Conservation (phyloP, 2,113 vertebrate species). For the Larimichthys polyactis region DNA sequence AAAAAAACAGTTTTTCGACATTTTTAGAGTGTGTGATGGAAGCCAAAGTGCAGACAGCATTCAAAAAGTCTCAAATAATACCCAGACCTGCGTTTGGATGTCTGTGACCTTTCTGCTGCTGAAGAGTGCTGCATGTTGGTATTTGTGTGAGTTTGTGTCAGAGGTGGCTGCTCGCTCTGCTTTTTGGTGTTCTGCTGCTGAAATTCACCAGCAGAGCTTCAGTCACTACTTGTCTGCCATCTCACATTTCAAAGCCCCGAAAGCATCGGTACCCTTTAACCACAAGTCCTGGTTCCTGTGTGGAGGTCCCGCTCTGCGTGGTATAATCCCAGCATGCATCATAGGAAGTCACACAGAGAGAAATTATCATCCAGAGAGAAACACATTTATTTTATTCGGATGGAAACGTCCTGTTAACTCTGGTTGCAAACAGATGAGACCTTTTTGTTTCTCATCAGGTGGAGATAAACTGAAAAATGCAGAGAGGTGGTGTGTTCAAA, state of each 20-base stretch:
- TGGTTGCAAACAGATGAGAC: slow-evolving; percentile 16
- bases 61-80: slow-evolving; percentile 1
- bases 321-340: slow-evolving; percentile 13
- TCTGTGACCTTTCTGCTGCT: slow-evolving; percentile 32
- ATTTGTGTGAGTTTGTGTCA: slow-evolving; percentile 37
- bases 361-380: neutral
- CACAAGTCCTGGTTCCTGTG: neutral
- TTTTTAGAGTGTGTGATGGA: neutral
- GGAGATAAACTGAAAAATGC: slow-evolving; percentile 34
- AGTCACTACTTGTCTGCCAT: neutral
- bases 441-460: slow-evolving; percentile 35
- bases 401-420: neutral
- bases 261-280: neutral
- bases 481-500: slow-evolving; percentile 34
- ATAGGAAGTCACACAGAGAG: neutral
- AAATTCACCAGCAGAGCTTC: slow-evolving; percentile 9
- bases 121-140: neutral
- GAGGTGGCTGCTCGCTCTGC: neutral
- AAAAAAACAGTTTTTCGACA: neutral
- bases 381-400: neutral
- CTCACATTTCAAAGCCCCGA: neutral
- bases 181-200: slow-evolving; percentile 12
- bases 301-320: neutral
- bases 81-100: neutral
- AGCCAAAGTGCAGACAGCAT: neutral